phyloP scores from a whole-genome alignment of 2,113 vertebrate species.

The Cyprinodon variegatus region DNA sequence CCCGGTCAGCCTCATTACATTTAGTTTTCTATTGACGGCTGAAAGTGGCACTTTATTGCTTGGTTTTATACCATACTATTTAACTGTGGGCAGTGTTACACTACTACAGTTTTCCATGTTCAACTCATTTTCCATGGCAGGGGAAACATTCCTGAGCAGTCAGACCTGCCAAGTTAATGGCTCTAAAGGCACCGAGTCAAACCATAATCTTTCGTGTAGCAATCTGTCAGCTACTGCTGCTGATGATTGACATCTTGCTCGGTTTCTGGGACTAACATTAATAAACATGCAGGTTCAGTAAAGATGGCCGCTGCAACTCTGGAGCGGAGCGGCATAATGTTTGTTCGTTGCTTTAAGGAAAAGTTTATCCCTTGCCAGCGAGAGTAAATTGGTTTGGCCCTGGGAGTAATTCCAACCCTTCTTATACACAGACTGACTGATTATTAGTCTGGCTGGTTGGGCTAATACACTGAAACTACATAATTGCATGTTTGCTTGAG shows the following conservation, averaged over 20 bases:
- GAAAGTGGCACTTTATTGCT: conserved; percentile 44
- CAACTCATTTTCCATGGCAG: conserved; percentile 16
- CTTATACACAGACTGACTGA: neutral
- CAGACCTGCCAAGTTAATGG: conserved; percentile 36
- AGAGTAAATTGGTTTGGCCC: conserved; percentile 20
- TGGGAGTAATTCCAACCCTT: conserved; percentile 21
- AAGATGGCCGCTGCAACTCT: conserved; percentile 43
- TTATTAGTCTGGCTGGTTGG: neutral
- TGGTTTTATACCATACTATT: conserved; percentile 42
- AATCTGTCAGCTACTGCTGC: conserved; percentile 31
- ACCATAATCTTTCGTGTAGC: conserved; percentile 52
- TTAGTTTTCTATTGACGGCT: conserved; percentile 37
- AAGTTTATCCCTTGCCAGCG: conserved; percentile 69
- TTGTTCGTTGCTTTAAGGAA: conserved; percentile 82
- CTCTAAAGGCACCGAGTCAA: conserved; percentile 40
- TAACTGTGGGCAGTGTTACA: conserved; percentile 37
- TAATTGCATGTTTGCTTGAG: neutral
- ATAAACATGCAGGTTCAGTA: conserved; percentile 76
- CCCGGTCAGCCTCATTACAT: conserved; percentile 55
- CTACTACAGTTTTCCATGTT: conserved; percentile 24
- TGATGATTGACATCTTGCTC: conserved; percentile 48
- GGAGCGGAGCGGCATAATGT: conserved; percentile 74
- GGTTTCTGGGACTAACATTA: conserved; percentile 69
- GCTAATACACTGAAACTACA: neutral
- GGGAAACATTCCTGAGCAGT: conserved; percentile 4